Percentiles rank a stretch among this genome's conserved stretches.
Conservation (phyloP, 2,888 invertebrate genomes). For the Anagyrus pseudococci region DNA sequence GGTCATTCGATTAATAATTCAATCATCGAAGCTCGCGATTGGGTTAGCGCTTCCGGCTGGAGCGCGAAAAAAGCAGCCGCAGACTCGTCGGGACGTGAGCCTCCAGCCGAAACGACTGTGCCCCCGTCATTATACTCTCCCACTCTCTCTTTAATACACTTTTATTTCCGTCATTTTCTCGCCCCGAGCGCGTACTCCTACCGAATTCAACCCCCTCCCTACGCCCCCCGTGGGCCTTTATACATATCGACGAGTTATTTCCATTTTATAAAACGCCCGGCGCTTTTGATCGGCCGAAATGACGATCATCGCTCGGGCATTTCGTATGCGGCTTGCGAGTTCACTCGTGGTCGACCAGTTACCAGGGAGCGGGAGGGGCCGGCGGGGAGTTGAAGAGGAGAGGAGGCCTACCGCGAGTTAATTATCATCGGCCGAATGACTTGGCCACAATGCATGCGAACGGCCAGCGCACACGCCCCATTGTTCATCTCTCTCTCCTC, state of each 20-base stretch:
- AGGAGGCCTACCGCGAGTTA: constrained; percentile 43
- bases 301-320: constrained; percentile 44
- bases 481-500: constrained; percentile 14
- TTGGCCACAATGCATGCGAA: constrained; percentile 25
- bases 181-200: neutral
- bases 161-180: constrained; percentile 18
- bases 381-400: no score
- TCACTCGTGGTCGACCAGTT: constrained; percentile 35
- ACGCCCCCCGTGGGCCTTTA: constrained; percentile 13
- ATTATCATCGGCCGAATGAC: constrained; percentile 47
- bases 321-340: constrained; percentile 44
- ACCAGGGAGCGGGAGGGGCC: no score
- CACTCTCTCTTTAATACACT: constrained; percentile 15
- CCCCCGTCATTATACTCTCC: neutral
- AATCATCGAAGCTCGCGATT: constrained; percentile 59
- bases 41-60: constrained; percentile 29
- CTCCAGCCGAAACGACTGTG: constrained; percentile 47
- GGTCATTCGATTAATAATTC: constrained; percentile 61
- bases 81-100: constrained; percentile 42
- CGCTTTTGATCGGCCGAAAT: constrained; percentile 47
- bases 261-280: constrained; percentile 44
- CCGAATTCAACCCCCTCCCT: neutral
- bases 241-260: constrained; percentile 54
- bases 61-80: no score
- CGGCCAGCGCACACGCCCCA: no score